phyloP scores from a whole-genome alignment of 2,797 vertebrate genomes.

The Scolopax bukidnonensis region DNA sequence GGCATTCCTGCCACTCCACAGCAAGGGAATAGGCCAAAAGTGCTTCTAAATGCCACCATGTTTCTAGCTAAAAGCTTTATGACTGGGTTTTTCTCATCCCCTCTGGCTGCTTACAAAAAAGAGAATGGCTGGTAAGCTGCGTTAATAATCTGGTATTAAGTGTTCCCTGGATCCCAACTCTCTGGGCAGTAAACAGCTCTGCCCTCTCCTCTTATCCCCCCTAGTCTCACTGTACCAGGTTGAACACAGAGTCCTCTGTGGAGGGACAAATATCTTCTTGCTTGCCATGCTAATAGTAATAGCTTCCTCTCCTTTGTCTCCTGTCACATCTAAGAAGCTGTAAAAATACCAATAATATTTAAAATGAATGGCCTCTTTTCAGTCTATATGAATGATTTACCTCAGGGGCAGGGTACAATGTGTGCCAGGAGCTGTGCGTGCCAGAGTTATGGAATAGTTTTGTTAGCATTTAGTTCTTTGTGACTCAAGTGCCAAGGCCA shows the following conservation, averaged over 20 bases:
- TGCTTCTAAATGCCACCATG: constrained; percentile 31
- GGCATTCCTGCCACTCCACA: neutral
- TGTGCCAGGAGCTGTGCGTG: neutral
- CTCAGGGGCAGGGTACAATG: neutral
- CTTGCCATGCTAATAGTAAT: neutral
- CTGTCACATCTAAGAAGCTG: neutral
- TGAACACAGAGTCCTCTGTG: constrained; percentile 13
- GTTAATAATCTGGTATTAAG: constrained; percentile 72
- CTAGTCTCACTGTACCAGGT: neutral
- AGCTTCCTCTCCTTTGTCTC: neutral
- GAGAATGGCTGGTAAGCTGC: constrained; percentile 64
- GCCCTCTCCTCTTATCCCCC: neutral
- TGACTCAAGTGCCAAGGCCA: neutral
- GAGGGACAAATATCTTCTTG: constrained; percentile 7
- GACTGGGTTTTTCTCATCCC: constrained; percentile 50
- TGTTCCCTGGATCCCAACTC: constrained; percentile 48
- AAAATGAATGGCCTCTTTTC: neutral
- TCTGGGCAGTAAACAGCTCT: constrained; percentile 43
- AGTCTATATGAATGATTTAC: neutral
- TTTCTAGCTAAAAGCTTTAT: constrained; percentile 48
- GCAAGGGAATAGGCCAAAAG: constrained; percentile 32
- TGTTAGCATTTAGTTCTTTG: neutral
- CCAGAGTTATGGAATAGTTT: neutral
- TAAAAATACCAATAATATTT: neutral
- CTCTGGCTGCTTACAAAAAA: constrained; percentile 43